Base-by-base conservation (phyloP, 2,797 vertebrate species). In the Urophycis tenuis region DNA sequence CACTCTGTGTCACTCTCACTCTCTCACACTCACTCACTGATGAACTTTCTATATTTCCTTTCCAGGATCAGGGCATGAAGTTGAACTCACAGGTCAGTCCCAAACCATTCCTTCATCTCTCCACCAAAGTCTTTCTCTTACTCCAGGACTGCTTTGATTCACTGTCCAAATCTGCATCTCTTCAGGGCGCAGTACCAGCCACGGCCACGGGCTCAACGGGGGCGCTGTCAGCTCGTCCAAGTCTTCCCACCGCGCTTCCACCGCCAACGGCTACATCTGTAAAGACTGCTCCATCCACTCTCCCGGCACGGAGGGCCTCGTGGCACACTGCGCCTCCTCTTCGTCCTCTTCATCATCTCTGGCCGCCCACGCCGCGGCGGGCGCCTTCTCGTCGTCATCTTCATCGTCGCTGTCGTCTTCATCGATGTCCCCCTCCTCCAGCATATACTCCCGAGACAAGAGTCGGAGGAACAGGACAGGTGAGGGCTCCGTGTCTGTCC, bases 201-300 rank as follows among this genome's bases (percentile, higher is more conserved):
- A 72, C 1, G 84, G 85, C 25, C 86, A 88, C 80, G 81, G 81
- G 4, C 72, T 88, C 75, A 98, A 97, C 1, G 96, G 96, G 0
- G 92, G 91, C 2, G 3, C 89, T 64, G 86, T 90, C 34, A 22
- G 84, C 1, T 81, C 30, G 0, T 89, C 89, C 0, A 91, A 92
- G 76, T 88, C 87, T 67, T 67, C 60, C 60, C 60, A 67, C 0
- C 93, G 94, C 76, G n/a, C 84, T 2, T 15, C 85, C 0, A 15
- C 88, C 10, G 87, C 86, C 77, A 99, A 99, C 0, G 96, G 96
- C 33, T 98, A 95, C 86, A 95, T 93, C 29, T 98, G 95, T 87
- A 92, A 83, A 3, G 94, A 95, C 87, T 98, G 96, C 90, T 95
- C 92, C 74, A 89, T 95, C 77, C 93, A 96, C 71, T 91, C 94